Evolutionary conservation across 2,888 invertebrate species (phyloP), one percentile per base, ranked within the genome.

Genomic region (Pecten maximus): DNA sequence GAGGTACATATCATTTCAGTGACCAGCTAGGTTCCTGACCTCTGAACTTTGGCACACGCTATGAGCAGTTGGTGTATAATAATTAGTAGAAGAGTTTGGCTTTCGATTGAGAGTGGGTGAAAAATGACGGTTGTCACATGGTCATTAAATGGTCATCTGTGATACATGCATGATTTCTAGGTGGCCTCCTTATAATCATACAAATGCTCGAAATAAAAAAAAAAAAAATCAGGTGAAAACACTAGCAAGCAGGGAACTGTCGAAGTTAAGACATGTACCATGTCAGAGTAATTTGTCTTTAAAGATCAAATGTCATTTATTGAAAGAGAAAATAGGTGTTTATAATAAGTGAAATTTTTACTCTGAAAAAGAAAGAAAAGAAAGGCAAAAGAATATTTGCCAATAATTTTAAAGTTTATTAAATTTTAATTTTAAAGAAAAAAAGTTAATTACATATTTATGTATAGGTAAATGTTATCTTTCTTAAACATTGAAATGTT

Each of bases 51-150:
- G 74, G 28, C 74, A 74, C 74, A 74, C 74, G 74, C 74, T 74
- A 74, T 74, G 74, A 74, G 74, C 74, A 35, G 28, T 74, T 74
- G 74, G 74, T 74, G 74, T 74, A 74, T 74, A 74, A 74, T 74
- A 74, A 74, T 74, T 74, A 74, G 74, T 28, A 28, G 74, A 74
- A 28, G 23, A 74, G 19, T 74, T 74, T 35, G 28, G 74, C 74
- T 74, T 74, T 74, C 10, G 35, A 74, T 74, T 74, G 28, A 28
- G 28, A 74, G 1, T 1, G 28, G 35, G 23, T 74, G 74, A 74
- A 74, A 74, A 74, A 74, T 35, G 74, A 74, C 74, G 28, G 16
- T 35, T 74, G 74, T 74, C 74, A 74, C 8, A 28, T 74, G 74
- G 74, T 74, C 74, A 74, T 74, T 74, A 74, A 74, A 74, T 28